These are phyloP conservation scores for Pissodes strobi DNA, from an alignment of 1,140 invertebrate genomes.

Conservation along the genomic window DNA sequence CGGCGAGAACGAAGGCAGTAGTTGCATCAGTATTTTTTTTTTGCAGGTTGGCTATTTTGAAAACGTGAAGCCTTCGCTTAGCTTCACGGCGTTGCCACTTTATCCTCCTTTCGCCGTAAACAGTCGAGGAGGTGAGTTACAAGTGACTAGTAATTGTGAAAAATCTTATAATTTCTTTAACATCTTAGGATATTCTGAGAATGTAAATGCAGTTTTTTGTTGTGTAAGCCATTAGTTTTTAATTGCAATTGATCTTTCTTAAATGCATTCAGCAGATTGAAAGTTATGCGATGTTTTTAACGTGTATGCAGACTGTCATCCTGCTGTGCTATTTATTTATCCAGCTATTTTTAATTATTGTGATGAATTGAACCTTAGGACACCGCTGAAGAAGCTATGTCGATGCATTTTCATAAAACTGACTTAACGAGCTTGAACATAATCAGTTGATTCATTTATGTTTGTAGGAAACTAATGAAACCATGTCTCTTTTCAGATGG, in stretches of 20 bases:
- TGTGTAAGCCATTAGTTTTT: not conserved
- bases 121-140: constrained; percentile 35
- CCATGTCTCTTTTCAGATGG: constrained; percentile 61
- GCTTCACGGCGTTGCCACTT: constrained; percentile 1
- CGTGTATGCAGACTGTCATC: no score
- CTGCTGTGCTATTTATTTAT: no score
- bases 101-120: constrained; percentile 28
- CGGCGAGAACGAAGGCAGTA: no score
- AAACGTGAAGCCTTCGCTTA: no score
- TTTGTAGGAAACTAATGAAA: constrained; percentile 6
- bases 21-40: no score
- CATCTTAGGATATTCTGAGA: constrained; percentile 9
- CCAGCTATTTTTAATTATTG: not conserved
- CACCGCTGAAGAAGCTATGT: constrained; percentile 26
- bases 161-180: constrained; percentile 24
- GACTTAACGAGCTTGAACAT: no score
- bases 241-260: constrained; percentile 4
- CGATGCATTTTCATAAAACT: not conserved
- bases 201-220: constrained; percentile 8
- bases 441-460: no score
- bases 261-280: not conserved
- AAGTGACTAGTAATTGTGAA: not conserved
- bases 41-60: no score
- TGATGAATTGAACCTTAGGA: constrained; percentile 38
- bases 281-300: not conserved